These are phyloP conservation scores for Gadopsis marmoratus DNA, from an alignment of 2,797 vertebrate species.

Conservation along the genomic window DNA sequence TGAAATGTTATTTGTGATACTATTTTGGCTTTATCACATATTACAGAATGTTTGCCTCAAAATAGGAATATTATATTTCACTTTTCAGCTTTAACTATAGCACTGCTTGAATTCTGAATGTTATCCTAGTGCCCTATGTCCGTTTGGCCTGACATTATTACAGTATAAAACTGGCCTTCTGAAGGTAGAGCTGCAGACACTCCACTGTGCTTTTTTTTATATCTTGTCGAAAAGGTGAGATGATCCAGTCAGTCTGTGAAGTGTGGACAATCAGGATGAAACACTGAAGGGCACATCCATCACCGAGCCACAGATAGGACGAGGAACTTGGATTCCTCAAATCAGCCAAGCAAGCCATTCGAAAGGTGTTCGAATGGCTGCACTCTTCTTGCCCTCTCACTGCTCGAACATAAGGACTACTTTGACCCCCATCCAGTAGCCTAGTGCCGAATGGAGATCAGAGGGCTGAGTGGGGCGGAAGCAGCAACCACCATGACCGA, in stretches of 20 bases:
- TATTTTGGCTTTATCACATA: not conserved
- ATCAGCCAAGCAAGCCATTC: constrained; percentile 45
- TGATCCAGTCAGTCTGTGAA: constrained; percentile 25
- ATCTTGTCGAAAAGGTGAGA: constrained; percentile 28
- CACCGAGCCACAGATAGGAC: constrained; percentile 14
- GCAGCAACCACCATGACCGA: not conserved
- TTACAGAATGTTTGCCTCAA: not conserved
- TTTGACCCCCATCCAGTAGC: constrained; percentile 21
- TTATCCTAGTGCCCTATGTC: not conserved
- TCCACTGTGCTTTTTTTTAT: constrained; percentile 10
- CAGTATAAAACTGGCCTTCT: not conserved
- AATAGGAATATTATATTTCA: not conserved
- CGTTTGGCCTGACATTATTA: not conserved
- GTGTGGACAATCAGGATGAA: constrained; percentile 37
- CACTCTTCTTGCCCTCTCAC: constrained; percentile 32
- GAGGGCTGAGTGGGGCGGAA: constrained; percentile 38
- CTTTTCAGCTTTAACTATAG: not conserved
- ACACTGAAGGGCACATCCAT: constrained; percentile 43
- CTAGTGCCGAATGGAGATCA: constrained; percentile 29
- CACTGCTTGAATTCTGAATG: not conserved
- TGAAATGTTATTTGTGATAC: too few species aligned
- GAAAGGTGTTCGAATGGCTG: constrained; percentile 56
- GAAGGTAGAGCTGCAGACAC: not conserved
- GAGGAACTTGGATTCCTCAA: constrained; percentile 37
- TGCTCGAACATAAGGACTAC: constrained; percentile 35